Evolutionary conservation across 2,888 invertebrate species (phyloP), one percentile per base, ranked within the genome.

Genomic region (Chrysomela aeneicollis): DNA sequence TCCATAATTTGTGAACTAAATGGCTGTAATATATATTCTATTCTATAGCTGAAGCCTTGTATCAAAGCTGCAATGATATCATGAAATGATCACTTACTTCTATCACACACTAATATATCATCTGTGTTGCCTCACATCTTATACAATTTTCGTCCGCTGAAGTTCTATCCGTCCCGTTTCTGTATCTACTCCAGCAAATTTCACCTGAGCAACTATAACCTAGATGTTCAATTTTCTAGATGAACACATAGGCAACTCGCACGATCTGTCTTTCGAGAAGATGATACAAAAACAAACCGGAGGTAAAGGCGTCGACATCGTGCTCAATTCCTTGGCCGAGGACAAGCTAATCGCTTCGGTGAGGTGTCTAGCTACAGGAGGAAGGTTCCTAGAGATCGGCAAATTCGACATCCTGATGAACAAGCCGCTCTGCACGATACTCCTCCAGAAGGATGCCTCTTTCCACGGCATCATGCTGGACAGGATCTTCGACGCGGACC

Each of bases 311-410:
- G 97, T 98, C 0, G 94, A 98, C 77, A 84, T 96, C 61, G 92
- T 97, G 10, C 83, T 95, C 10, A 98, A 98, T 82, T 96, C 96
- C 0, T 83, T 98, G 50, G 89, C 96, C 0, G 96, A 94, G 75
- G 97, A 98, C 46, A 97, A 97, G 81, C 37, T 97, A 0, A 86
- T 88, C 76, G 92, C 89, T 0, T 89, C 89, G 0, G 79, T 89
- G 0, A 83, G 88, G 1, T 90, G 90, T 69, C 79, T 90, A 9
- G 87, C 85, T 0, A 71, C 72, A 2, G 83, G 85, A 0, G 90
- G 94, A n/a, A 85, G 89, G 63, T 95, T 95, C 81, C 80, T 94
- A 55, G 94, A 95, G 83, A 94, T 95, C 67, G 94, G 94, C 46
- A 94, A 94, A 82, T 91, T 89, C 75, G 94, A 95, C 82, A 83